These are phyloP conservation scores for Melanogrammus aeglefinus DNA, from an alignment of 2,797 vertebrate genomes.

Conservation along the genomic window DNA sequence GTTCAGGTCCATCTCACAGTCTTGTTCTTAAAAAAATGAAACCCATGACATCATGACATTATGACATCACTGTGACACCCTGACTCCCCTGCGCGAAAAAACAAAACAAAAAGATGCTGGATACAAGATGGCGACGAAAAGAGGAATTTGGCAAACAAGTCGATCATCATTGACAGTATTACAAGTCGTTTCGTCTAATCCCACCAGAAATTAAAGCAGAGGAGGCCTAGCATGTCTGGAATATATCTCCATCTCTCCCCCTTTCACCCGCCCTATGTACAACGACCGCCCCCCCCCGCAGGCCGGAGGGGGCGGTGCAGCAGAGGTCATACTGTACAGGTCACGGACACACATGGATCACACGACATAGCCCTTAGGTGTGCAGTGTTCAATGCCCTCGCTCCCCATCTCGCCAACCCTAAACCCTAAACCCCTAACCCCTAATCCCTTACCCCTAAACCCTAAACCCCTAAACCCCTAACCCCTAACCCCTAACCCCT, in stretches of 20 bases:
- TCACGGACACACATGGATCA: slow-evolving; percentile 70
- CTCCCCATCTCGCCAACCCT: slow-evolving; percentile 11
- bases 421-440: neutral
- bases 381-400: slow-evolving; percentile 63
- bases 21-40: neutral
- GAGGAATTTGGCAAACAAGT: neutral
- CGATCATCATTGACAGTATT: neutral
- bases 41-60: neutral
- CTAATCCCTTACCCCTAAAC: slow-evolving; percentile 3
- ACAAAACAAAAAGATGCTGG: neutral
- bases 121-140: neutral
- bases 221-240: neutral
- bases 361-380: slow-evolving; percentile 80
- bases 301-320: neutral
- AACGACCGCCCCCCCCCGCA: neutral
- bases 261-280: neutral
- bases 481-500: neutral
- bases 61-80: slow-evolving; percentile 9
- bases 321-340: slow-evolving; percentile 63
- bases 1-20: neutral
- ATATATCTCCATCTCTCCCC: neutral
- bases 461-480: too few relatives aligned
- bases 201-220: neutral
- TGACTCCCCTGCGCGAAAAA: neutral
- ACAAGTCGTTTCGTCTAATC: neutral